Evolutionary conservation across 2,113 vertebrate species (phyloP), one percentile per base, ranked within the genome.

Genomic region (Dendrocopos noguchii): DNA sequence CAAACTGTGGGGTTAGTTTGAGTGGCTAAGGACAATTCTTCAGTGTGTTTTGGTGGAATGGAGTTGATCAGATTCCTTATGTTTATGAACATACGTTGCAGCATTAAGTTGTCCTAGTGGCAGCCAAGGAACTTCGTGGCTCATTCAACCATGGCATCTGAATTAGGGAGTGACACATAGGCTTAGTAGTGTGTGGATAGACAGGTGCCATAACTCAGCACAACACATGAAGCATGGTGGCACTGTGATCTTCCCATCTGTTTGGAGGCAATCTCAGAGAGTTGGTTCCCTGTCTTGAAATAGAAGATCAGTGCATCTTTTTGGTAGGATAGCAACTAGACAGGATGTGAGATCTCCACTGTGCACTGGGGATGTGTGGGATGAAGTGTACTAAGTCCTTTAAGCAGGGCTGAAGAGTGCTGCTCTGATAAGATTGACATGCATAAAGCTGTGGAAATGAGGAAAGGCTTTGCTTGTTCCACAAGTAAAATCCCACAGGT

Each of bases 141-240:
- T 91, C 22, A 46, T 53, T 44, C 65, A 63, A 73, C 17, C 52
- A 28, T 1, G 2, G 25, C 5, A 2, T 13, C 42, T 70, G 56
- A 46, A n/a, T 14, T 34, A 46, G 12, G 12, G 18, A 46, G 34
- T 34, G n/a, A 39, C 25, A 56, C 9, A 4, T 1, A 6, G 47
- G 15, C 19, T 72, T 47, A 17, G 27, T 47, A 72, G 7, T 5
- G 1, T 57, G 56, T 2, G 0, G 12, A 28, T 44, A 57, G 29
- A 27, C 29, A 50, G 15, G 9, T 70, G 21, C 47, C n/a, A 15
- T 8, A 34, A 57, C 46, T 78, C 10, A 50, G 28, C 68, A n/a
- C 0, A 0, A 31, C 57, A 31, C 2, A 0, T 33, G 22, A 33
- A 61, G 17, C 4, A 9, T 10, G 15, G 7, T 28, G 11, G 20